Evolutionary conservation across 2,113 vertebrate genomes (phyloP).

Genomic region (Zootoca vivipara): DNA sequence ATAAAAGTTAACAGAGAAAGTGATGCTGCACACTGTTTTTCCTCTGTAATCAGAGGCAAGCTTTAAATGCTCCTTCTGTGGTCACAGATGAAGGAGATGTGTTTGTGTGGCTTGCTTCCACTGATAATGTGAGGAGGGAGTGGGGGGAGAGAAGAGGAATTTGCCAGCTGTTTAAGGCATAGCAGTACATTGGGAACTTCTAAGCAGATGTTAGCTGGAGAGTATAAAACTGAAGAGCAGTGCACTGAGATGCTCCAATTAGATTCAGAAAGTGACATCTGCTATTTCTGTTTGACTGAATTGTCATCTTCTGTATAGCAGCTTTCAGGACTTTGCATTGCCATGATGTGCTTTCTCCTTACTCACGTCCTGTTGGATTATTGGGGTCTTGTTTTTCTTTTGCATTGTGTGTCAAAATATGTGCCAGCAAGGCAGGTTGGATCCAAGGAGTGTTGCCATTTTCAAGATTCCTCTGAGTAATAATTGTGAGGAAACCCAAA

Average conservation of each 20-base stretch:
- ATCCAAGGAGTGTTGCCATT: background rate
- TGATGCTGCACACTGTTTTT: background rate
- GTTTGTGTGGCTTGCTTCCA: background rate
- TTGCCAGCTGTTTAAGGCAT: constrained; percentile 1
- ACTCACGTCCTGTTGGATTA: background rate
- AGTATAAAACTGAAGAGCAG: background rate
- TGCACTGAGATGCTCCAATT: constrained; percentile 7
- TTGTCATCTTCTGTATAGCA: background rate
- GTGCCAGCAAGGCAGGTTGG: background rate
- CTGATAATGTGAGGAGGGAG: background rate
- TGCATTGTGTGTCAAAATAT: background rate
- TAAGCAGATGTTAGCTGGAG: constrained; percentile 19
- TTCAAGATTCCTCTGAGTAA: background rate
- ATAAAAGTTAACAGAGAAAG: constrained; percentile 16
- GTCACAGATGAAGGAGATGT: background rate
- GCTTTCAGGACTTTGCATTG: background rate
- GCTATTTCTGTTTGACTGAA: background rate
- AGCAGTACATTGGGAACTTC: background rate
- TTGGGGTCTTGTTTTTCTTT: background rate
- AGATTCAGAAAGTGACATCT: background rate
- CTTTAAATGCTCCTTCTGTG: background rate
- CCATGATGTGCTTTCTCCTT: background rate
- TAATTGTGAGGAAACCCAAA: background rate
- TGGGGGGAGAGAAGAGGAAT: too few relatives aligned
- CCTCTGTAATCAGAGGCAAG: constrained; percentile 14